phyloP scores from a whole-genome alignment of 2,797 vertebrate species.

The Argentina silus region DNA sequence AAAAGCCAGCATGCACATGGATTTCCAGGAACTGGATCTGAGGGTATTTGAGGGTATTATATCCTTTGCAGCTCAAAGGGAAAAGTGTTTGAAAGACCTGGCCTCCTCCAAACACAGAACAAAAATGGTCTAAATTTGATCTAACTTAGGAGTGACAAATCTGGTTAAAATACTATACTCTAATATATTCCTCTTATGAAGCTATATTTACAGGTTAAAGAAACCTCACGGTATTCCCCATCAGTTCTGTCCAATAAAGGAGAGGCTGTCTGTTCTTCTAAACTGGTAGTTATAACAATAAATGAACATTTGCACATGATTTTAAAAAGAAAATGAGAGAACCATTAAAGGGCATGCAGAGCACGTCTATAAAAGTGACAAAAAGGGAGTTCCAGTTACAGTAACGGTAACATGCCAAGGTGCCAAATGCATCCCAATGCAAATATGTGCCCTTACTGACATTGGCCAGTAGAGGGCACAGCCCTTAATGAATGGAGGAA shows the following conservation, averaged over 20 bases:
- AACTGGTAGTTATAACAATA: conserved; percentile 13
- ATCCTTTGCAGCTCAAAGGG: conserved; percentile 5
- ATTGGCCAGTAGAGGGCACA: conserved; percentile 25
- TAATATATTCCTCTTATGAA: conserved; percentile 35
- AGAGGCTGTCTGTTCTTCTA: conserved; percentile 22
- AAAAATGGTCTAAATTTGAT: neutral
- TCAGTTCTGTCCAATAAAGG: neutral
- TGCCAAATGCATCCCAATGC: conserved; percentile 7
- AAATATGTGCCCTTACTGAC: conserved; percentile 31
- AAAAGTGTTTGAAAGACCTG: neutral
- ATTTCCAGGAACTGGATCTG: conserved; percentile 6
- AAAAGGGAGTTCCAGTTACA: conserved; percentile 25
- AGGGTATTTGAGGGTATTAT: too few relatives aligned
- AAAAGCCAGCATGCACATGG: conserved; percentile 1
- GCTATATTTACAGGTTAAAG: conserved; percentile 52
- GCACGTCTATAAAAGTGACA: conserved; percentile 15
- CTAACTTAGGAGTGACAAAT: conserved; percentile 2
- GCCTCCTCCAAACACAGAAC: neutral
- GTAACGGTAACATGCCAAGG: conserved; percentile 30
- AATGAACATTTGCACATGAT: conserved; percentile 35
- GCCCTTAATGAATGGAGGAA: conserved; percentile 44
- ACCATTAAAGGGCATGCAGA: conserved; percentile 17
- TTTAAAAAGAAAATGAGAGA: neutral
- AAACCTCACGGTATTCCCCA: conserved; percentile 22
- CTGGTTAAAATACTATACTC: conserved; percentile 44